Percentiles rank a stretch among this genome's conserved stretches.
phyloP scores from a whole-genome alignment of 2,113 vertebrate genomes.

The Embiotoca jacksoni region DNA sequence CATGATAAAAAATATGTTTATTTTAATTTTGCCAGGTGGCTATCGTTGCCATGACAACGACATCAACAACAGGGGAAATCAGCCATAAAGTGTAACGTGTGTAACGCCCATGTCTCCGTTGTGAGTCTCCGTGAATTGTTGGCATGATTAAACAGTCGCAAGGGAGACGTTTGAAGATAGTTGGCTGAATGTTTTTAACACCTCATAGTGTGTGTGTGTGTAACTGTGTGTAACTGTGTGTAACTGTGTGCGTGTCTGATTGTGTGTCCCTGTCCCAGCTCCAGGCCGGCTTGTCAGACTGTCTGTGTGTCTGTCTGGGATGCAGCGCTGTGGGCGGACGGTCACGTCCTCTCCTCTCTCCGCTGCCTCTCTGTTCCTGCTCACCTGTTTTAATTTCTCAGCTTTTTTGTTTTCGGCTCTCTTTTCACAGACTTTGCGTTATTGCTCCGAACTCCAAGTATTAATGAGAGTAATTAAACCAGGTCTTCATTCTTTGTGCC shows the following conservation, averaged over 20 bases:
- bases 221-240: not conserved
- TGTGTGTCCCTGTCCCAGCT: slow-evolving; percentile 31
- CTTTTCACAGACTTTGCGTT: not conserved
- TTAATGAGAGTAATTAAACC: slow-evolving; percentile 13
- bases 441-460: not conserved
- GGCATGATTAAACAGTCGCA: no score
- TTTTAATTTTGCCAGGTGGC: no score
- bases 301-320: slow-evolving; percentile 61
- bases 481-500: slow-evolving; percentile 5
- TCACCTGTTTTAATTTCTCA: slow-evolving; percentile 2
- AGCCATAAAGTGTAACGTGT: no score
- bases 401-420: not conserved
- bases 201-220: not conserved
- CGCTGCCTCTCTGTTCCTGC: not conserved
- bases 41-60: no score
- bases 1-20: no score
- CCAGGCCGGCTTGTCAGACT: slow-evolving; percentile 54
- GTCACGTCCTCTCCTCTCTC: slow-evolving; percentile 1
- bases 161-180: no score
- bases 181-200: not conserved
- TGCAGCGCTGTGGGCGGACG: slow-evolving; percentile 38
- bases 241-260: not conserved
- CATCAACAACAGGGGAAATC: no score
- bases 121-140: no score
- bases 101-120: no score